Base-by-base conservation (phyloP, 2,888 invertebrate genomes). In the Gerris lacustris region DNA sequence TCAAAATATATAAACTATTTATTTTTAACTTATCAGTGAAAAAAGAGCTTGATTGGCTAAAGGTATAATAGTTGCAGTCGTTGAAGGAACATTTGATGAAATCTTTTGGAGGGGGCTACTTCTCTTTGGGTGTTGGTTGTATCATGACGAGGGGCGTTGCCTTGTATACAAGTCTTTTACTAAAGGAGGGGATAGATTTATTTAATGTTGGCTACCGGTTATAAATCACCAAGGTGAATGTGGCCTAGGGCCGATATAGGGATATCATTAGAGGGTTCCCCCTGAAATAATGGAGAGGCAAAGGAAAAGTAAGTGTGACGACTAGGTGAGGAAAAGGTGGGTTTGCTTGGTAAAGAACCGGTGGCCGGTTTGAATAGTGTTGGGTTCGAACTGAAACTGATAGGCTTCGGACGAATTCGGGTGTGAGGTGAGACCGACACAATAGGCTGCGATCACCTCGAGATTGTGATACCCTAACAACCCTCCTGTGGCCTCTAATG, bases 231-330 rank as follows among this genome's bases (percentile, higher is more conserved):
- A 55, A 55, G 55, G 55, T 55, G 15, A 55, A 55, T 11, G 55
- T 55, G 15, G 31, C 31, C 31, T 55, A 55, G 55, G 15, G 11
- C 55, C 15, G 55, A 55, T 2, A 55, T 55, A 55, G 15, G 11
- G 55, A 55, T 55, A 55, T 55, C 55, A 5, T 55, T 55, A 55
- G 55, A 55, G 55, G 11, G 11, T 55, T 55, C 55, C 1, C 9
- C 55, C 55, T 55, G 55, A 55, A 55, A 55, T 55, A 55, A 55
- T 55, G 55, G 55, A 55, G 55, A 55, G 55, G 9, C 55, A 11
- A 55, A 55, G 55, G 55, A 9, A 11, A 55, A 55, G 55, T 2
- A 55, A 55, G 55, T 55, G 55, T 55, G 55, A 31, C 31, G 31
- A 31, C 31, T 31, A 31, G 31, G 55, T 55, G 55, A 55, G 55